Base-by-base conservation (phyloP, 2,888 invertebrate genomes). In the Cosmia pyralina region DNA sequence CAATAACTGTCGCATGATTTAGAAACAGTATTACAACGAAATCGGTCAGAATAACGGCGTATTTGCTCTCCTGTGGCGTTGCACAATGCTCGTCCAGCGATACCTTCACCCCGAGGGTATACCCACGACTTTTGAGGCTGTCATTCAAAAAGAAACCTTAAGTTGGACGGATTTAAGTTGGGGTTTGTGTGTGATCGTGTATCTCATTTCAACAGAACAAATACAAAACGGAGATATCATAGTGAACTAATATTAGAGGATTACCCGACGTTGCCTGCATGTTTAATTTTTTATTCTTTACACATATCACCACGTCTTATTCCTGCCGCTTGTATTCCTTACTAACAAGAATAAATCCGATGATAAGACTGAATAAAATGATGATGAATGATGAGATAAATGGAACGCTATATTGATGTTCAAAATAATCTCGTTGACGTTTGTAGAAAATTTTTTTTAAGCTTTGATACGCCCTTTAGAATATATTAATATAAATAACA, bases 131-230 rank as follows among this genome's bases (percentile, higher is more conserved):
- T 82, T 66, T 74, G 75, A 64, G 59, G 82, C 80, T 38, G 57
- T 34, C 66, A 87, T 72, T n/a, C 57, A 60, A 85, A 86, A 77
- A 68, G 62, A 72, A 77, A 88, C 88, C 75, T 58, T 77, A 85
- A 63, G 0, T 38, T 3, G 0, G 0, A 57, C 0, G 4, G 0
- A 1, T 41, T 84, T 88, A 72, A 82, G 86, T 74, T 76, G 38
- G 65, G 50, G 79, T 74, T 88, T 15, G 76, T 38, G 44, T 79
- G 62, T 11, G 77, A 88, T 88, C 86, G 83, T 88, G 90, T 92
- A 92, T 92, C 91, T 92, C 92, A 91, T 94, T 94, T 94, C 93
- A 93, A 93, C 94, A 90, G 86, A 85, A 89, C 87, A 90, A 91
- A 86, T 90, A 90, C 90, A 87, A 89, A 92, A 90, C 89, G 89